Conservation (phyloP, 2,888 invertebrate species). For the Drosophila mercatorum region DNA sequence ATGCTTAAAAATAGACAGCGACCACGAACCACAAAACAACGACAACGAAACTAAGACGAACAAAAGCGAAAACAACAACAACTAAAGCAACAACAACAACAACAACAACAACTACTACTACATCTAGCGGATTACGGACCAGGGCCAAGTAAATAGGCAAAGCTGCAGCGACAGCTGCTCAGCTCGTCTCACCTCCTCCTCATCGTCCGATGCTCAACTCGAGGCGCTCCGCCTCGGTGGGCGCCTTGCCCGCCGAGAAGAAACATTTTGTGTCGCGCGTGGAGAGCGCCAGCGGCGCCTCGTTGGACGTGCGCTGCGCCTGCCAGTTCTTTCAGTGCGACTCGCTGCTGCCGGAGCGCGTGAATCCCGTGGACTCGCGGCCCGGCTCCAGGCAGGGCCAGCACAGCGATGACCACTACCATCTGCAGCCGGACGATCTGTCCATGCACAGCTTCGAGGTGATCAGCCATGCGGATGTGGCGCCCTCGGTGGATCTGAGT, state of each 20-base stretch:
- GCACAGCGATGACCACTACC: slow-evolving; percentile 81
- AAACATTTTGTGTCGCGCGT: slow-evolving; percentile 89
- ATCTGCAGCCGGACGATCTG: slow-evolving; percentile 70
- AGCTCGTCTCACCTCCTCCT: slow-evolving; percentile 26
- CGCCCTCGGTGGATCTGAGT: slow-evolving; percentile 74
- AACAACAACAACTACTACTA: not conserved
- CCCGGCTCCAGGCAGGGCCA: slow-evolving; percentile 87
- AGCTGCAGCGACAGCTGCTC: slow-evolving; percentile 36
- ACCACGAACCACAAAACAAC: slow-evolving; percentile 52
- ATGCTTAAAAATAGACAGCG: slow-evolving; percentile 78
- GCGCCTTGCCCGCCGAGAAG: slow-evolving; percentile 87
- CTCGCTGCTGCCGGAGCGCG: slow-evolving; percentile 90
- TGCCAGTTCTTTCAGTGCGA: slow-evolving; percentile 94
- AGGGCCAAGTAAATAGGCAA: slow-evolving; percentile 68
- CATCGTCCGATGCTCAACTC: slow-evolving; percentile 70
- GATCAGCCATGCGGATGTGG: slow-evolving; percentile 66
- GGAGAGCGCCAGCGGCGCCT: slow-evolving; percentile 89
- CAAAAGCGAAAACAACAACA: slow-evolving; percentile 51
- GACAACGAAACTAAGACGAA: slow-evolving; percentile 68
- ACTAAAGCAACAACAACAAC: slow-evolving; percentile 21
- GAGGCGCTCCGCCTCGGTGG: slow-evolving; percentile 89
- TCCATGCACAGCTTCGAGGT: slow-evolving; percentile 77
- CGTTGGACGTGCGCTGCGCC: slow-evolving; percentile 93
- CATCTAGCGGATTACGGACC: slow-evolving; percentile 52
- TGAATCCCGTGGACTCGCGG: slow-evolving; percentile 88